Base-by-base conservation (phyloP, 2,888 invertebrate genomes). In the Pomacea canaliculata region DNA sequence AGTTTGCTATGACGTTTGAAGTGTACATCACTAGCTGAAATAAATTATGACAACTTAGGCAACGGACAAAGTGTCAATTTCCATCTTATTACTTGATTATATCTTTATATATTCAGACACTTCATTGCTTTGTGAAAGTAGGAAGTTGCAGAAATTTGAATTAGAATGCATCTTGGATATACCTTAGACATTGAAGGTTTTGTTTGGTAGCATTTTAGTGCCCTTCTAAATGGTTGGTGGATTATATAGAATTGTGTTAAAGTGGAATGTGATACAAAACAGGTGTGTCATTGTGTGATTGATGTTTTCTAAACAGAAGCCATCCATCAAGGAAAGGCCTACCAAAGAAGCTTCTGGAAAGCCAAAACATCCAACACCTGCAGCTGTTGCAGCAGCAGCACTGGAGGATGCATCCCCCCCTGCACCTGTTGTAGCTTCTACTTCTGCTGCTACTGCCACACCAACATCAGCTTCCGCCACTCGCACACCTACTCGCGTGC, bases 261-360 rank as follows among this genome's bases (percentile, higher is more conserved):
- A 12, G 63, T 63, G 63, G 2, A n/a, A 5, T 63, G 12, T 63
- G 63, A 63, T 63, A 19, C 63, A 63, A n/a, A 10, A 23, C 19
- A 2, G 23, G 19, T 19, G 19, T 63, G 63, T 63, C 51, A 10
- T 56, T 10, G 10, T 10, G 51, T 56, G 51, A 56, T 7, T 56
- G 16, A 4, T 27, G 37, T 70, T 16, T 72, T 37, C 13, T n/a
- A 27, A 16, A 18, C 73, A 70, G 76, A 81, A 81, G 73, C 68
- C 73, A 46, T 62, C 73, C n/a, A 66, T 67, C 10, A 75, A 79
- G 65, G 79, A 78, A 60, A 76, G 65, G 49, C 46, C 72, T n/a
- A 51, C 76, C 13, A 79, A 78, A 49, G 79, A 79, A 60, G 71
- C 78, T 7, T 74, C 80, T 16, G 74, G 79, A 2, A 79, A 78